Evolutionary conservation across 2,113 vertebrate species (phyloP), one percentile per base, ranked within the genome.

Genomic region (Oreotrochilus melanogaster): DNA sequence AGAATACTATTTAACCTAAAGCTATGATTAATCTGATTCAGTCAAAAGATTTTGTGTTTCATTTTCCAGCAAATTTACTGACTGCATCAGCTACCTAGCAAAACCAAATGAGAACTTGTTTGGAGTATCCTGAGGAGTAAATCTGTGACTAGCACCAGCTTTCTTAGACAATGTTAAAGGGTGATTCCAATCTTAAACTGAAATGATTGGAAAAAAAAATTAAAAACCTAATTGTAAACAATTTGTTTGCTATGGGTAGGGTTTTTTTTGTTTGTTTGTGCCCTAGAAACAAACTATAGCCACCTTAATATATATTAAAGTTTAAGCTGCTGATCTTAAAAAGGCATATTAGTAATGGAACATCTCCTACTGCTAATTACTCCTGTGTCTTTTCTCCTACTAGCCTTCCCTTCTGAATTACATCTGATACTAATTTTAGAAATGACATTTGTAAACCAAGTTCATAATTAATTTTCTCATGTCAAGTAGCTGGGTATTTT

Each of bases 391-490:
- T 78, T 89, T 94, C 47, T 92, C 11, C 28, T 58, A 23, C 74
- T 69, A 85, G 9, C 24, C 25, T 92, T 60, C 39, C 33, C 60
- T 57, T 92, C 48, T 47, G 31, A 95, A 91, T 78, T 57, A 57
- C 71, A 93, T 65, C 30, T 76, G 37, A 39, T 78, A 60, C 47
- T 92, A 67, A 31, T 62, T 93, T 64, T 78, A 91, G 37, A 76
- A 84, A 66, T 43, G 30, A 92, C 85, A 82, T 84, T 93, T 93
- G 48, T 96, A 54, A 93, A 92, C 37, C 4, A 72, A 39, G 16
- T 42, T 67, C 47, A 54, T 75, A 22, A 54, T 6, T 35, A 54
- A 12, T 87, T 75, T 88, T 75, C 56, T 72, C 30, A 71, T 53
- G 27, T 57, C 67, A 58, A 79, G 27, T 21, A 78, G 8, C 24